phyloP scores from a whole-genome alignment of 2,113 vertebrate genomes.

The Octodon degus region DNA sequence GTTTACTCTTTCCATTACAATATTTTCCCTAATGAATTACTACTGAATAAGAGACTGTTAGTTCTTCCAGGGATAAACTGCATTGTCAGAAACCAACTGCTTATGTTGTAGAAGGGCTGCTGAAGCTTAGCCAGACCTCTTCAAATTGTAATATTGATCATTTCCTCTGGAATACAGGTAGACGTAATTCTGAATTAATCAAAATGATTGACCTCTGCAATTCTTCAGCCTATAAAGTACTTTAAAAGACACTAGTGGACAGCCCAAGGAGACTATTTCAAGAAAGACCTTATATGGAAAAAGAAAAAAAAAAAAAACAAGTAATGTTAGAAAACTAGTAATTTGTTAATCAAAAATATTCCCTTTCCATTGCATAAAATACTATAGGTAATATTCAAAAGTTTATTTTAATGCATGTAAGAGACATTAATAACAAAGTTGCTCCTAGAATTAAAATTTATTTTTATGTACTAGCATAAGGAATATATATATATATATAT shows the following conservation, averaged over 20 bases:
- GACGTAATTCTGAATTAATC: slow-evolving; percentile 78
- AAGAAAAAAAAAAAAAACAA: slow-evolving; percentile 70
- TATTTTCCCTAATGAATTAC: slow-evolving; percentile 71
- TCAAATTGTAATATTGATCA: slow-evolving; percentile 80
- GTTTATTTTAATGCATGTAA: slow-evolving; percentile 84
- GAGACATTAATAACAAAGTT: slow-evolving; percentile 80
- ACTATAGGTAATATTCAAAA: slow-evolving; percentile 77
- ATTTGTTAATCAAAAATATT: slow-evolving; percentile 80
- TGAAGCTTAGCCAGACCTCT: slow-evolving; percentile 81
- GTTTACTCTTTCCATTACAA: slow-evolving; percentile 45
- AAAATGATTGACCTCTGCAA: slow-evolving; percentile 74
- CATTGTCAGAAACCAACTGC: slow-evolving; percentile 91
- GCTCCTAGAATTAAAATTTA: slow-evolving; percentile 76
- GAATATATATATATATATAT: background rate
- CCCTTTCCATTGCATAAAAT: slow-evolving; percentile 70
- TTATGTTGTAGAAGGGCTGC: slow-evolving; percentile 83
- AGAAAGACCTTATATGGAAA: slow-evolving; percentile 74
- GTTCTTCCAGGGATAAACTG: slow-evolving; percentile 87
- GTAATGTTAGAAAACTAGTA: slow-evolving; percentile 85
- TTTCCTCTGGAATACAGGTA: slow-evolving; percentile 79
- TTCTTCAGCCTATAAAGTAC: slow-evolving; percentile 78
- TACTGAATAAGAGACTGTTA: slow-evolving; percentile 78
- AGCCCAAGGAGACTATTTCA: slow-evolving; percentile 73
- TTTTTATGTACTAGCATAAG: background rate
- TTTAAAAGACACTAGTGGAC: slow-evolving; percentile 75